Evolutionary conservation across 2,888 invertebrate species (phyloP), one percentile per base, ranked within the genome.

Genomic region (Trissolcus brochymenae): DNA sequence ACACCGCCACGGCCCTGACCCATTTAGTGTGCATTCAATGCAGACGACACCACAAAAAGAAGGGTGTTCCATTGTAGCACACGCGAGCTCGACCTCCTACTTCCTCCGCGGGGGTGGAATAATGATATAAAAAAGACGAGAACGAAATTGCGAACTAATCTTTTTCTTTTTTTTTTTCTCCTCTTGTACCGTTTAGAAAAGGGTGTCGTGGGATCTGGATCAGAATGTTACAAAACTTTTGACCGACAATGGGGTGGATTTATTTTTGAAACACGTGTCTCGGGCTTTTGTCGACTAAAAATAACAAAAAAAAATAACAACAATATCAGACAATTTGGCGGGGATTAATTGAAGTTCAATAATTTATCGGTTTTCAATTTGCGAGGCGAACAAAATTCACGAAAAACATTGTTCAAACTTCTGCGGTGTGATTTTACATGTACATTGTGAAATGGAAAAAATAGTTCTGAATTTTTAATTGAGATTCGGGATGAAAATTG

Each of bases 1-100:
- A 71, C 70, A 76, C 70, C 75, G 71, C 14, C 65, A 61, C 66
- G 71, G 55, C 76, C 76, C 56, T 76, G 76, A 76, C 76, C 76
- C 67, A 76, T 76, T 76, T 76, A 54, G 41, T 51, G 56, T 61
- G 56, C 71, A 62, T 76, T 65, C 50, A 76, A 54, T 50, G 67
- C 51, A 43, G 67, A 74, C 68, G 68, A 64, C 55, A 49, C 75
- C 64, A 59, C 54, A 66, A 66, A 67, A 66, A 67, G 61, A 66
- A 66, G 76, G 71, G 76, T 65, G 76, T 71, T 71, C 59, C 62
- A 72, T 72, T 67, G 72, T 72, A 55, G 51, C 43, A 60, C 62
- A 68, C 55, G 75, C 68, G 67, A 75, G 40, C 49, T 61, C 46
- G 46, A 46, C 62, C 62, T 62, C 74, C 75, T 43, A 70, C 53